Evolutionary conservation across 2,797 vertebrate species (phyloP), one percentile per base, ranked within the genome.

Genomic region (Clamator glandarius): DNA sequence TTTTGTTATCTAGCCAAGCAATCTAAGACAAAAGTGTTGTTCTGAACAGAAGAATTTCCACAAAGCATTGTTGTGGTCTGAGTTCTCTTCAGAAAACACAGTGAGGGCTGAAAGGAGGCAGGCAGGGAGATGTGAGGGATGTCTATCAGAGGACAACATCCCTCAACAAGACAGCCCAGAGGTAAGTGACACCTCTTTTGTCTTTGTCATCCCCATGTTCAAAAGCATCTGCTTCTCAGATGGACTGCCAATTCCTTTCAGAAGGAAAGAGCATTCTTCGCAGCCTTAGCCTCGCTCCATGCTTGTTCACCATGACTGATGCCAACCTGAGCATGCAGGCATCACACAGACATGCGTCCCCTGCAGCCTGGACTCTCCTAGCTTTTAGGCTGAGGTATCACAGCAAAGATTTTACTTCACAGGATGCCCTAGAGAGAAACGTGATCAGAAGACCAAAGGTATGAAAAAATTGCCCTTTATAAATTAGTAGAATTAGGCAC

Each of bases 101-200:
- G 63, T 1, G 6, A 94, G 88, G 66, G 69, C 62, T 76, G 62
- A 66, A 87, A 79, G 52, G 17, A 64, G 55, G 67, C 58, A 83
- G 78, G 63, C 61, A 73, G 81, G 57, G 80, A 29, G 28, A 36
- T 36, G 54, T 54, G 58, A 68, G 84, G 46, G 80, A 33, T 51
- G n/a, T 35, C 50, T 62, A 11, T 59, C 67, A 77, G 46, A 74
- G 31, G 82, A 58, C 48, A 66, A 44, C 70, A 92, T 78, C 15
- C 67, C 77, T 67, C 39, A 86, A 4, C n/a, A 59, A 46, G 7
- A 51, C 85, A 66, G 46, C 66, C 72, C 0, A 0, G 42, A 96
- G 96, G 96, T 97, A 97, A 96, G 96, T 96, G 75, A 80, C 62
- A 57, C 11, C 19, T 85, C 80, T 88, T 82, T 91, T 93, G 70